Conservation (phyloP, 1,140 invertebrate species). For the Cyclargus thomasi region DNA sequence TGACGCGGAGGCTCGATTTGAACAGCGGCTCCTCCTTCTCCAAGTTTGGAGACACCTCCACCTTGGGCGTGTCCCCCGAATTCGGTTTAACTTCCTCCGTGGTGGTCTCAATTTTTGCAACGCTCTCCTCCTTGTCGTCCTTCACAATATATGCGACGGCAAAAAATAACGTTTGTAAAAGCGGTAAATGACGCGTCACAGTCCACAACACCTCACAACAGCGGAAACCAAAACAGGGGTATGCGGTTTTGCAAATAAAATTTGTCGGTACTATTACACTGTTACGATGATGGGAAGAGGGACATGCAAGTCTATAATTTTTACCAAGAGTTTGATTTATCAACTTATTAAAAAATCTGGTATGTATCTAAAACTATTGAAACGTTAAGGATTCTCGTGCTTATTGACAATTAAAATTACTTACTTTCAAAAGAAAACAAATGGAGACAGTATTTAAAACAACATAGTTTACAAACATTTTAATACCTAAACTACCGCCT, state of each 20-base stretch:
- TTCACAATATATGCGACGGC: slow-evolving; percentile 58
- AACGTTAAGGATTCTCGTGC: not conserved
- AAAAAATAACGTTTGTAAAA: slow-evolving; percentile 65
- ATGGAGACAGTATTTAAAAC: not conserved
- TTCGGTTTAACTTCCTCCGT: slow-evolving; percentile 63
- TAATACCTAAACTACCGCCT: slow-evolving; percentile 2
- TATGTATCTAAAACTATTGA: not conserved
- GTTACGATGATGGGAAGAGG: not conserved
- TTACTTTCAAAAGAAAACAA: not conserved
- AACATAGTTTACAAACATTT: not conserved
- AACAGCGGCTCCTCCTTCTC: slow-evolving; percentile 70
- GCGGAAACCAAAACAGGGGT: slow-evolving; percentile 40
- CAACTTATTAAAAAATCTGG: not conserved
- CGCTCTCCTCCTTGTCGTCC: slow-evolving; percentile 52
- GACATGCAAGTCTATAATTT: slow-evolving; percentile 23
- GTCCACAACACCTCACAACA: slow-evolving; percentile 29
- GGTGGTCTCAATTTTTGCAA: slow-evolving; percentile 64
- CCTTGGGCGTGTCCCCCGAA: slow-evolving; percentile 37
- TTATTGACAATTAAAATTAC: not conserved
- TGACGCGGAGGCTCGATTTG: slow-evolving; percentile 69
- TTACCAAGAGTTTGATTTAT: not conserved
- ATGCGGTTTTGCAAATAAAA: slow-evolving; percentile 45
- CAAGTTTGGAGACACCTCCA: slow-evolving; percentile 25
- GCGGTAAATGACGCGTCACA: slow-evolving; percentile 40
- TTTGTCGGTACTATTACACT: slow-evolving; percentile 21